Evolutionary conservation across 2,888 invertebrate genomes (phyloP).

Genomic region (Perizoma affinitatum): DNA sequence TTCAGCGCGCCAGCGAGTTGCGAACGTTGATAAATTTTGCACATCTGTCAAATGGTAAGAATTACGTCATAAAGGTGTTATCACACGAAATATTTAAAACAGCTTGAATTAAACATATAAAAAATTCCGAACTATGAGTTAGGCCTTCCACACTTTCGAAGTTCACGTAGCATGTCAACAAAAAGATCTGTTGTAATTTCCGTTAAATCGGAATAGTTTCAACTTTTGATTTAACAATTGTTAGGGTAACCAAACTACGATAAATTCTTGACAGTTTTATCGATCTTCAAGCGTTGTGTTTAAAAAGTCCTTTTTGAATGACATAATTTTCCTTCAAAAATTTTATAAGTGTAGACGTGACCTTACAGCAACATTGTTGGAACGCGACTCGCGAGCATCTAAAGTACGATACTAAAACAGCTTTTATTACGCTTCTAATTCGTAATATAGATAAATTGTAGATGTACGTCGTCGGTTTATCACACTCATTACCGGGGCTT

Average conservation of each 20-base stretch:
- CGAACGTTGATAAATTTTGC: slow-evolving; percentile 69
- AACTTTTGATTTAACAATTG: no score
- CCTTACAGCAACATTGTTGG: slow-evolving; percentile 29
- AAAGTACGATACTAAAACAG: slow-evolving; percentile 31
- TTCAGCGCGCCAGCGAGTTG: slow-evolving; percentile 55
- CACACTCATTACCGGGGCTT: slow-evolving; percentile 22
- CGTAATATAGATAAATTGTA: slow-evolving; percentile 33
- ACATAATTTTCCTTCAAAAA: neutral
- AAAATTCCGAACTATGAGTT: neutral
- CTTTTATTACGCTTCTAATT: slow-evolving; percentile 32
- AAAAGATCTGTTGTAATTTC: no score
- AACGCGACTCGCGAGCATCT: slow-evolving; percentile 28
- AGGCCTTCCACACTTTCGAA: no score
- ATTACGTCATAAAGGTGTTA: slow-evolving; percentile 37
- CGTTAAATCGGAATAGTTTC: no score
- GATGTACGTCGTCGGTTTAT: slow-evolving; percentile 29
- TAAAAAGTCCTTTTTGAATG: no score
- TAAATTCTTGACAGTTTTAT: no score
- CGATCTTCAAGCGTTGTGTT: neutral
- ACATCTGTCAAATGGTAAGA: slow-evolving; percentile 68
- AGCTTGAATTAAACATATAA: neutral
- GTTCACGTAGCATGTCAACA: no score
- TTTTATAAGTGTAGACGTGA: slow-evolving; percentile 6
- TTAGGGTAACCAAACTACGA: no score
- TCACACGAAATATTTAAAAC: slow-evolving; percentile 3